phyloP scores from a whole-genome alignment of 1,140 invertebrate species.

The Drosophila ercepeae region DNA sequence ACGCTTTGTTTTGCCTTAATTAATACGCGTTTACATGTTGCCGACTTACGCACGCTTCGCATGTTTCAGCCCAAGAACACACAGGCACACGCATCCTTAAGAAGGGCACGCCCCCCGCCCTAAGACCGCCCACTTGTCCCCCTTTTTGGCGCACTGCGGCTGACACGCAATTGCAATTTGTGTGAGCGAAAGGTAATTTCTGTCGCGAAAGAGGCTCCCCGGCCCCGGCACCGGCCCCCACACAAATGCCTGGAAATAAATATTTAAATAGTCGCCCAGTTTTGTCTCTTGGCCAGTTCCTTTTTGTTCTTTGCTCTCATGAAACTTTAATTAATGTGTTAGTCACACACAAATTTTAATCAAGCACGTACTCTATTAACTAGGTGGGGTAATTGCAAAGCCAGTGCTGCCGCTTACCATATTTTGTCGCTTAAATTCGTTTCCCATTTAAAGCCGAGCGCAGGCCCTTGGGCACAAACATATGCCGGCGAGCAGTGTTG shows the following conservation, averaged over 20 bases:
- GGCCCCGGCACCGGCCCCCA: background rate
- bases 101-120: background rate
- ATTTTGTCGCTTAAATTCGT: slow-evolving; percentile 5
- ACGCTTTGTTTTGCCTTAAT: slow-evolving; percentile 72
- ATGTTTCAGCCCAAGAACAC: slow-evolving; percentile 13
- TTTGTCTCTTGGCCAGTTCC: slow-evolving; percentile 4
- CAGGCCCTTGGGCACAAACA: slow-evolving; percentile 12
- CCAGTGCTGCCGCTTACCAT: background rate
- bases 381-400: slow-evolving; percentile 32
- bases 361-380: slow-evolving; percentile 43
- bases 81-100: background rate
- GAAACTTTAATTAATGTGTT: slow-evolving; percentile 64
- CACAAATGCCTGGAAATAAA: slow-evolving; percentile 56
- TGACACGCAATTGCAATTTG: slow-evolving; percentile 79
- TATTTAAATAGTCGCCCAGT: slow-evolving; percentile 50
- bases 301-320: slow-evolving; percentile 18
- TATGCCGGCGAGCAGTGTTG: slow-evolving; percentile 34
- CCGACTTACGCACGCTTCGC: slow-evolving; percentile 58
- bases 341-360: slow-evolving; percentile 39
- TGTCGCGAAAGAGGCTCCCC: slow-evolving; percentile 26
- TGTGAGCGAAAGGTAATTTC: slow-evolving; percentile 56
- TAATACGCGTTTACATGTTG: slow-evolving; percentile 74
- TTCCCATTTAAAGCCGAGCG: slow-evolving; percentile 13
- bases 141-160: slow-evolving; percentile 25
- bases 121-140: background rate